These are phyloP conservation scores for Ambastaia sidthimunki DNA, from an alignment of 2,797 vertebrate genomes.

Conservation along the genomic window DNA sequence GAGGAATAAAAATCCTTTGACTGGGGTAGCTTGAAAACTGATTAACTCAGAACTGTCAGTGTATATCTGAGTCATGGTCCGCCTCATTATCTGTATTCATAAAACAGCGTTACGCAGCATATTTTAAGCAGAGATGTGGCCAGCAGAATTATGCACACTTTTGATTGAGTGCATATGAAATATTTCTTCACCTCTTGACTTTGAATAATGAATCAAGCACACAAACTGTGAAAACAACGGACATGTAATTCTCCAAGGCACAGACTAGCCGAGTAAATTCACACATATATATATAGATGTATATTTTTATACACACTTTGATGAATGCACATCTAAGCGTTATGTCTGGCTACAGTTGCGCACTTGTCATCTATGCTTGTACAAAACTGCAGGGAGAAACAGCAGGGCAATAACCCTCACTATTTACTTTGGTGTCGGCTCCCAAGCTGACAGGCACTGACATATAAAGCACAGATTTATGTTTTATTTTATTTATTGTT, in stretches of 20 bases:
- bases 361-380: conserved; percentile 36
- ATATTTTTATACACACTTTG: conserved; percentile 27
- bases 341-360: neutral
- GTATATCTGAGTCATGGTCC: conserved; percentile 23
- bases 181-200: conserved; percentile 5
- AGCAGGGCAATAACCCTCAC: conserved; percentile 27
- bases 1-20: conserved; percentile 28
- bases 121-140: neutral
- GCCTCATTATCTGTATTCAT: conserved; percentile 39
- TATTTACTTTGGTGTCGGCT: conserved; percentile 52
- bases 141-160: conserved; percentile 8
- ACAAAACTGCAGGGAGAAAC: conserved; percentile 16
- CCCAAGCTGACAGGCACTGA: conserved; percentile 65
- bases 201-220: conserved; percentile 8
- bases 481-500: conserved; percentile 64
- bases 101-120: conserved; percentile 39
- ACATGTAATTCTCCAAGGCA: conserved; percentile 6
- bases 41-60: conserved; percentile 29
- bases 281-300: neutral
- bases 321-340: conserved; percentile 31
- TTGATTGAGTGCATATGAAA: conserved; percentile 28
- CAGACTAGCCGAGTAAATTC: neutral
- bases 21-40: conserved; percentile 25
- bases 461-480: conserved; percentile 69
- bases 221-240: conserved; percentile 4